Conservation (phyloP, 2,113 vertebrate genomes). For the Nothoprocta pentlandii region DNA sequence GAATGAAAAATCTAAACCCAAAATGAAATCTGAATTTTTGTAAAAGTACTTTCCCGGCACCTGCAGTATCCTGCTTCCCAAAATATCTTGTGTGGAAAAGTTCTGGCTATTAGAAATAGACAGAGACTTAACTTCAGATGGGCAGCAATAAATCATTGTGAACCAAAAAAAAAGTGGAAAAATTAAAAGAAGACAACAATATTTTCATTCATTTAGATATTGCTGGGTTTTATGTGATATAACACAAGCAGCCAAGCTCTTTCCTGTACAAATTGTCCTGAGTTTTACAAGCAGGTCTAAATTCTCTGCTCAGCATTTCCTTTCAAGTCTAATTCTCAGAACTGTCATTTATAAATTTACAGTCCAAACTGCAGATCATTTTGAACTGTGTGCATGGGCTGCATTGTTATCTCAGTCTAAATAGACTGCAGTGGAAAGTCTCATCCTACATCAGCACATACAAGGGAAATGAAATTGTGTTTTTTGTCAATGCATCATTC, state of each 20-base stretch:
- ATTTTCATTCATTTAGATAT: conserved; percentile 39
- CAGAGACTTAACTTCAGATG: background rate
- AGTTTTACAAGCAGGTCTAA: conserved; percentile 44
- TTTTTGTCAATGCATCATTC: conserved; percentile 2
- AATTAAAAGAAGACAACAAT: background rate
- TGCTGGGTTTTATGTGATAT: conserved; percentile 3
- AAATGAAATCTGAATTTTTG: background rate
- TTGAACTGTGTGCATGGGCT: background rate
- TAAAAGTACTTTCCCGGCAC: background rate
- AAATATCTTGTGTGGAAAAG: background rate
- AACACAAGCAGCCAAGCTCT: background rate
- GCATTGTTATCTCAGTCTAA: conserved; percentile 24
- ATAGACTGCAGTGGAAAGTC: conserved; percentile 32
- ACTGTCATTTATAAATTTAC: conserved; percentile 58
- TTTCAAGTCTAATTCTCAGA: conserved; percentile 50
- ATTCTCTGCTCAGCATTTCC: conserved; percentile 25
- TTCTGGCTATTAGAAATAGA: background rate
- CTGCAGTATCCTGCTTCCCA: background rate
- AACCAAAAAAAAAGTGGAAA: background rate
- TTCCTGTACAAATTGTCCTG: conserved; percentile 39
- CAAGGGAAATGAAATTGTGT: background rate
- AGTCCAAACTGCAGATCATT: conserved; percentile 17
- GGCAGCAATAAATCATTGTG: background rate
- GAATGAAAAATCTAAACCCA: background rate
- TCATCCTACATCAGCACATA: background rate